These are phyloP conservation scores for Trichonephila clavipes DNA, from an alignment of 1,140 invertebrate genomes.

Conservation along the genomic window DNA sequence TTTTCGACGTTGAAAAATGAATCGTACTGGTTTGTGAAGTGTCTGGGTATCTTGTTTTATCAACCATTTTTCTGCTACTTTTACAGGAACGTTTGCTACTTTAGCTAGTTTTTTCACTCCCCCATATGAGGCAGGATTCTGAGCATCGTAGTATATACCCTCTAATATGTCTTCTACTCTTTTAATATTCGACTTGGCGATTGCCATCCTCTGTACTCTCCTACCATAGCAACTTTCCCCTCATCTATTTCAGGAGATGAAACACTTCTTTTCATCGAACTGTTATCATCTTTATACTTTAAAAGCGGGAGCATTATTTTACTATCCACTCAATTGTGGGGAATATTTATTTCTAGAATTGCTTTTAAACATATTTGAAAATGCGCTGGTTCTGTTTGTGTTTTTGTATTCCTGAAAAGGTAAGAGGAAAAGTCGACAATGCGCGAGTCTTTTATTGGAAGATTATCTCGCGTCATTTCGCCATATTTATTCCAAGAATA, in stretches of 20 bases:
- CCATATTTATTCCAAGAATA: constrained; percentile 32
- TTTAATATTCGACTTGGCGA: not conserved
- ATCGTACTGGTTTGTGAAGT: not conserved
- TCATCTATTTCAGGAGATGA: not conserved
- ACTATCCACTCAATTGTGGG: not conserved
- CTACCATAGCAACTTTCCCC: not conserved
- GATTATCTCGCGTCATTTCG: not conserved
- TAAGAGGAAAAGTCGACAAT: constrained; percentile 26
- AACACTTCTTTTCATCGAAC: not conserved
- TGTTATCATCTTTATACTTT: not conserved
- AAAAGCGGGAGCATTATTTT: not conserved
- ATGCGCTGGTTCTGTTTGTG: not conserved
- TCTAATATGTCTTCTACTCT: not conserved
- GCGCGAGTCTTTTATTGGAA: not conserved
- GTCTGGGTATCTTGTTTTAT: not conserved
- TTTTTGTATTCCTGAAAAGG: constrained; percentile 48
- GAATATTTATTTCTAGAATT: constrained; percentile 29
- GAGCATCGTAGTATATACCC: not conserved
- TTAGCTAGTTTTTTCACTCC: not conserved
- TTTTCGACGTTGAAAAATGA: not conserved
- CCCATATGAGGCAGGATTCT: constrained; percentile 23
- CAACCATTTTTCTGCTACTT: not conserved
- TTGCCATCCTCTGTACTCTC: not conserved
- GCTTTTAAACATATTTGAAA: constrained; percentile 1
- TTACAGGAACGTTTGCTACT: not conserved